These are phyloP conservation scores for Eleutherodactylus coqui DNA, from an alignment of 2,797 vertebrate species.

Conservation along the genomic window DNA sequence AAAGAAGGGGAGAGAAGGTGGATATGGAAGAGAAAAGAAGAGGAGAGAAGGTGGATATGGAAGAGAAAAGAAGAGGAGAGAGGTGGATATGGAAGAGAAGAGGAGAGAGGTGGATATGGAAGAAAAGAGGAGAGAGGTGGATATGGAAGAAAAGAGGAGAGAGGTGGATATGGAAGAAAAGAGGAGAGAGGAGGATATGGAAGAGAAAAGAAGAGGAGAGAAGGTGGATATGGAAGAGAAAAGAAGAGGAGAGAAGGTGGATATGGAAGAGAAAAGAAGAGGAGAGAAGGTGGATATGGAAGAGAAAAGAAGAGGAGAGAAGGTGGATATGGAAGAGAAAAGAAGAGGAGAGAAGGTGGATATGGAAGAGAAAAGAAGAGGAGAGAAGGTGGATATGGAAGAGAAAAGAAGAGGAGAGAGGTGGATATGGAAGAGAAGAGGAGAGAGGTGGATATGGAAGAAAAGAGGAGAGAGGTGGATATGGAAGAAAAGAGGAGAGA, in stretches of 20 bases:
- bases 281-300: too few species aligned
- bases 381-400: neutral
- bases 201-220: neutral
- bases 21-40: too few species aligned
- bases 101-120: neutral
- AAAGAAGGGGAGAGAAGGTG: neutral
- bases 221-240: neutral
- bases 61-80: neutral
- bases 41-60: too few species aligned
- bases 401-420: neutral
- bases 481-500: too few species aligned
- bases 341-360: neutral
- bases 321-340: too few species aligned
- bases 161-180: neutral
- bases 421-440: too few species aligned
- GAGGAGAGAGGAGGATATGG: neutral
- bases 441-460: neutral
- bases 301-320: too few species aligned
- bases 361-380: neutral
- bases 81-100: neutral
- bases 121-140: too few species aligned
- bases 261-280: neutral
- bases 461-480: neutral
- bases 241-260: too few species aligned
- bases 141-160: fast-evolving